Base-by-base conservation (phyloP, 2,113 vertebrate species). In the Triplophysa rosa region DNA sequence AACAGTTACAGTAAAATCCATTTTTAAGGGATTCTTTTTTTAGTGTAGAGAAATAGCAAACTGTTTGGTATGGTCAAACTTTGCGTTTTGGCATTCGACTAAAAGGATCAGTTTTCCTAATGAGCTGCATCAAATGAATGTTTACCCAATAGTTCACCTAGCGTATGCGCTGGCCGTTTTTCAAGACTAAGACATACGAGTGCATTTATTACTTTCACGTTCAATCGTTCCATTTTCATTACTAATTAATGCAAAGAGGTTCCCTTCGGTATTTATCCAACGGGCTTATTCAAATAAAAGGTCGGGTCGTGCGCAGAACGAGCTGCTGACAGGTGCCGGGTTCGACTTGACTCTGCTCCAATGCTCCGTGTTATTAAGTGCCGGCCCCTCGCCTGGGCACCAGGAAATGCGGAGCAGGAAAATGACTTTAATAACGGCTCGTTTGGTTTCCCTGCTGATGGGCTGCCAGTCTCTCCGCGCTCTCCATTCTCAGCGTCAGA, bases 391-490 rank as follows among this genome's bases (percentile, higher is more conserved):
- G 85, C 88, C 83, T 84, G 13, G 86, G 88, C 87, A 90, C 83
- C 81, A 84, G 88, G 85, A 88, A 89, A 85, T 10, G 68, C 76
- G 33, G 65, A 29, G 81, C 64, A 76, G 84, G 88, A 86, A 91
- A 91, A 91, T 88, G 86, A 91, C 82, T 91, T 90, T 90, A 91
- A 92, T 90, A 89, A 88, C 85, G 87, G 84, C 59, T 91, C 89
- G 86, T 89, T 76, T 86, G 86, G 92, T 62, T 85, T 37, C 83
- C 21, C 56, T 67, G 83, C 90, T 91, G 89, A 90, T 88, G 84
- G 84, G 87, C 84, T 85, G 89, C 86, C 87, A 85, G 64, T 23
- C 73, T 78, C 80, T 86, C 73, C 11, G 24, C 69, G 86, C 86
- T 84, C 84, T 78, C 77, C 82, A 77, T 83, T 88, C 84, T 84